phyloP scores from a whole-genome alignment of 2,888 invertebrate genomes.

The Caenorhabditis sinica region DNA sequence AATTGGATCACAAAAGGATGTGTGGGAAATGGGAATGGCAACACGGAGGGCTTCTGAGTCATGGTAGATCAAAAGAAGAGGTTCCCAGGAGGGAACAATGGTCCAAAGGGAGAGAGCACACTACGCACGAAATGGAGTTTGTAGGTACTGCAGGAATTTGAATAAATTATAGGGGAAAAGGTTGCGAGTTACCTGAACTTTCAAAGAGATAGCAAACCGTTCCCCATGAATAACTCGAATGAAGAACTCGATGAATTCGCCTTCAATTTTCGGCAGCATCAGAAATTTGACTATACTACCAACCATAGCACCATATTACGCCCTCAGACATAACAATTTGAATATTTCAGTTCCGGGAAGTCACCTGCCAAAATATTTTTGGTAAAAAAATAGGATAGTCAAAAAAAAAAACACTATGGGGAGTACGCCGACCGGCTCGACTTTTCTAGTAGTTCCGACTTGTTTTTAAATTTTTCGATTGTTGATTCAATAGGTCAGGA shows the following conservation, averaged over 20 bases:
- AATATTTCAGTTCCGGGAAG: background rate
- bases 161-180: background rate
- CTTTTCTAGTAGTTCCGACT: conserved; percentile 17
- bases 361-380: background rate
- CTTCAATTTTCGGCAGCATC: too few species aligned
- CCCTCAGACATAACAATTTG: background rate
- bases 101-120: background rate
- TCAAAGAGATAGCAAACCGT: too few species aligned
- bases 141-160: background rate
- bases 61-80: conserved; percentile 15
- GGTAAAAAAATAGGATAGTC: too few species aligned
- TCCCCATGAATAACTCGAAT: too few species aligned
- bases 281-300: too few species aligned
- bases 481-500: conserved; percentile 28
- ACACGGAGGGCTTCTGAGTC: background rate
- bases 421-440: background rate
- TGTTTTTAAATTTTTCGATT: conserved; percentile 8
- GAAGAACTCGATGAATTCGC: too few species aligned
- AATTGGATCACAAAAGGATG: conserved; percentile 38
- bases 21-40: conserved; percentile 15
- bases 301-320: too few species aligned
- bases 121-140: background rate
- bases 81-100: conserved; percentile 1
- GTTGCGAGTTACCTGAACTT: too few species aligned
- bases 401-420: background rate